phyloP scores from a whole-genome alignment of 1,140 invertebrate genomes.

The Propsilocerus akamusi region DNA sequence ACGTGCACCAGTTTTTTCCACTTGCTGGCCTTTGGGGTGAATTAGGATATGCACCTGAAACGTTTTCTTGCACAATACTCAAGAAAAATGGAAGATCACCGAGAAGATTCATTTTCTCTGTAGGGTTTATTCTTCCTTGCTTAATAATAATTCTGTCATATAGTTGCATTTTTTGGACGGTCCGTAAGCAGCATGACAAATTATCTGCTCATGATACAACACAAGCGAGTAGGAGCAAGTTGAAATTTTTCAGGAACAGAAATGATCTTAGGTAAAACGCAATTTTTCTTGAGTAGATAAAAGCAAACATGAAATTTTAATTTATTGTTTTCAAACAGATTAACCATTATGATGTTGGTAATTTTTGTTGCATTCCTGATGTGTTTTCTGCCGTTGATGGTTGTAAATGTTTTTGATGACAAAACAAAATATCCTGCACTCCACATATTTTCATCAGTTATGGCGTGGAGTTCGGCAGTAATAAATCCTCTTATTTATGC shows the following conservation, averaged over 20 bases:
- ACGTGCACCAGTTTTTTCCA: slow-evolving; percentile 41
- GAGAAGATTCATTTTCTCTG: slow-evolving; percentile 66
- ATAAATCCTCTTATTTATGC: slow-evolving; percentile 79
- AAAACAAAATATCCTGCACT: slow-evolving; percentile 46
- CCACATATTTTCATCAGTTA: slow-evolving; percentile 59
- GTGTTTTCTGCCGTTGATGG: slow-evolving; percentile 70
- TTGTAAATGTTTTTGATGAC: slow-evolving; percentile 69
- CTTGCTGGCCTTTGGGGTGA: slow-evolving; percentile 64
- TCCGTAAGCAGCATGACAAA: slow-evolving; percentile 47
- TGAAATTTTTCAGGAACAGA: not conserved
- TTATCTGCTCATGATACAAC: slow-evolving; percentile 23
- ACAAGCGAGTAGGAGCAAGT: slow-evolving; percentile 14
- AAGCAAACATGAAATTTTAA: no score
- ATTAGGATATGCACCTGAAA: slow-evolving; percentile 51
- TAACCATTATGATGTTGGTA: slow-evolving; percentile 66
- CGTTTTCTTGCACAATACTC: slow-evolving; percentile 74
- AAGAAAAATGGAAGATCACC: slow-evolving; percentile 58
- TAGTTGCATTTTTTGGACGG: slow-evolving; percentile 66
- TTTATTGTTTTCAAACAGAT: no score
- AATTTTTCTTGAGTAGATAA: slow-evolving; percentile 40
- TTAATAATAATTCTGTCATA: slow-evolving; percentile 67
- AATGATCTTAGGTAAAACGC: not conserved
- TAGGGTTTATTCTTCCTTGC: slow-evolving; percentile 66
- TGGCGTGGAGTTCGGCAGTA: slow-evolving; percentile 72
- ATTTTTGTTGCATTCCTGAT: slow-evolving; percentile 71